Evolutionary conservation across 2,797 vertebrate genomes (phyloP).

Genomic region (Tragelaphus oryx): DNA sequence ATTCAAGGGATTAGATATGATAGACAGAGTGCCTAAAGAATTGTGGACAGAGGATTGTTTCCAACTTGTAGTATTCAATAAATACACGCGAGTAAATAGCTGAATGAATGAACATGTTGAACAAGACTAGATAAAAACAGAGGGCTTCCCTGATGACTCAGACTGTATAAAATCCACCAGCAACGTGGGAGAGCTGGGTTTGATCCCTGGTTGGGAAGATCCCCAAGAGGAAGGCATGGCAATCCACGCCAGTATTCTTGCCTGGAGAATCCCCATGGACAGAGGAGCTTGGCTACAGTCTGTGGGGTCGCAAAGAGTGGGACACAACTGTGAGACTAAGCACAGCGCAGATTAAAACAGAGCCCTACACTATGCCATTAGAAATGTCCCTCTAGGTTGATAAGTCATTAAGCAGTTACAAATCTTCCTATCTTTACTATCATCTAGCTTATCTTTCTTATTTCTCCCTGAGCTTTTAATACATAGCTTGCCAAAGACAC

Average conservation of each 20-base stretch:
- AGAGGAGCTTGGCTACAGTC: not conserved
- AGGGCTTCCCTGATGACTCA: not conserved
- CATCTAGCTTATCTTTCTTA: not conserved
- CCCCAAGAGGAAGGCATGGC: not conserved
- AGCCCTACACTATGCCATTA: not conserved
- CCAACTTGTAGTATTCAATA: not conserved
- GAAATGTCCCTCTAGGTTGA: not conserved
- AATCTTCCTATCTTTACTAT: not conserved
- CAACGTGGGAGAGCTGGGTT: not conserved
- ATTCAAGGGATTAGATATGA: not conserved
- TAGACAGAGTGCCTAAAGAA: not conserved
- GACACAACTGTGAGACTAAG: not conserved
- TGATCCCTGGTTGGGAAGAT: not conserved
- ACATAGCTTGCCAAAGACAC: not conserved
- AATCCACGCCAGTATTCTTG: too few relatives aligned
- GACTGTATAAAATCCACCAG: not conserved
- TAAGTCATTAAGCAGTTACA: not conserved
- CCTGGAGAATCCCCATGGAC: not conserved
- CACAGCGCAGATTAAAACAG: not conserved
- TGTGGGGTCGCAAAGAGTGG: not conserved
- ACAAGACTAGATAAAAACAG: not conserved
- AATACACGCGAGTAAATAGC: not conserved
- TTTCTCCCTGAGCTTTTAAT: constrained; percentile 8
- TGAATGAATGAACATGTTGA: not conserved
- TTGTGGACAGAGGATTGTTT: not conserved